Conservation (phyloP, 2,888 invertebrate genomes). For the Drosophila acutilabella region DNA sequence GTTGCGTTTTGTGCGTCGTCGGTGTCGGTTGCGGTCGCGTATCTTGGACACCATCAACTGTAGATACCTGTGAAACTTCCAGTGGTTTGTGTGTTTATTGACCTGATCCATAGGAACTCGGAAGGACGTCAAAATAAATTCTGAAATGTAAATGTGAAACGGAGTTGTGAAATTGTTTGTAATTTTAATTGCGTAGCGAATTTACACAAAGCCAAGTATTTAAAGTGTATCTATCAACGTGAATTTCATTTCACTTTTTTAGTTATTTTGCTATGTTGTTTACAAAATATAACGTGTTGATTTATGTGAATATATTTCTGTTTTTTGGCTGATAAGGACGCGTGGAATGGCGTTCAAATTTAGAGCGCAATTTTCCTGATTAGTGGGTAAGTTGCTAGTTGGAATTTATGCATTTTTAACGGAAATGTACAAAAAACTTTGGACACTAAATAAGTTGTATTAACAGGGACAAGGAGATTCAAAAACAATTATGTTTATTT, state of each 20-base stretch:
- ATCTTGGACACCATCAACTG: neutral
- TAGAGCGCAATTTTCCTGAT: slow-evolving; percentile 46
- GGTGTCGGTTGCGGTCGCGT: slow-evolving; percentile 29
- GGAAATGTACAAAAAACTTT: slow-evolving; percentile 19
- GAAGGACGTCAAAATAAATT: slow-evolving; percentile 20
- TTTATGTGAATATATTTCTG: slow-evolving; percentile 37
- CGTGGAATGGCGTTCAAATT: slow-evolving; percentile 32
- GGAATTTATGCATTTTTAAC: slow-evolving; percentile 52
- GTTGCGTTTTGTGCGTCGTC: slow-evolving; percentile 58
- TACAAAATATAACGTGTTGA: slow-evolving; percentile 31
- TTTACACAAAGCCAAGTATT: slow-evolving; percentile 13
- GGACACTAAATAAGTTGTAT: slow-evolving; percentile 8
- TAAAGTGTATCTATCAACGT: slow-evolving; percentile 50
- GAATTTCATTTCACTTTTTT: slow-evolving; percentile 39
- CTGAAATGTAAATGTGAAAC: slow-evolving; percentile 19
- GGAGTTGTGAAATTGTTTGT: slow-evolving; percentile 23
- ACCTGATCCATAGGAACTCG: slow-evolving; percentile 5
- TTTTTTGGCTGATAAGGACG: slow-evolving; percentile 26
- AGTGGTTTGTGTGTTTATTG: slow-evolving; percentile 14
- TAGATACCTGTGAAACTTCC: neutral
- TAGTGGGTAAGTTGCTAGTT: slow-evolving; percentile 54
- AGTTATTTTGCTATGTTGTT: slow-evolving; percentile 16
- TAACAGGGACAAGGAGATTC: slow-evolving; percentile 11
- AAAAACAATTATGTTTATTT: slow-evolving; percentile 25
- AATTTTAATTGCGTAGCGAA: no score